A percentile compares a stretch with the other conserved stretches of the same genome.
Conservation (phyloP, 2,888 invertebrate species). For the Unio delphinus region DNA sequence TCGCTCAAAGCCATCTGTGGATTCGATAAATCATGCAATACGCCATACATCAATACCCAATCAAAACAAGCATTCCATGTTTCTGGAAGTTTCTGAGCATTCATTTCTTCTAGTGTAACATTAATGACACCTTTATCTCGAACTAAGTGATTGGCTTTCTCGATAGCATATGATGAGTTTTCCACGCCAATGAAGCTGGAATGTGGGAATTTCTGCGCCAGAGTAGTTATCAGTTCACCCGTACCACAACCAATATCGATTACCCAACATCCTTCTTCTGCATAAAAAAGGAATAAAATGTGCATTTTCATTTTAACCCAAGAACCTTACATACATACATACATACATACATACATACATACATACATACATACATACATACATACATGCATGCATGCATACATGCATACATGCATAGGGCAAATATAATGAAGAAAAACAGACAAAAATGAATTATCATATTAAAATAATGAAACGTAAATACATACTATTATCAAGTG, state of each 20-base stretch:
- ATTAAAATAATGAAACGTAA: no score
- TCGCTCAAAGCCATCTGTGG: background rate
- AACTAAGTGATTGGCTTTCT: background rate
- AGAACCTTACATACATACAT: no score
- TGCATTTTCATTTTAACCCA: no score
- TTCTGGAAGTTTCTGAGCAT: background rate
- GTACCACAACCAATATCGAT: background rate
- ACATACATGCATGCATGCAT: no score
- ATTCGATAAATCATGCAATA: background rate
- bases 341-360: no score
- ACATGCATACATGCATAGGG: no score
- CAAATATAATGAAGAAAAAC: no score
- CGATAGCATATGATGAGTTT: background rate
- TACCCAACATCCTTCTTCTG: background rate
- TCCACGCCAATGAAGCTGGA: conserved; percentile 1
- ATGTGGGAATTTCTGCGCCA: background rate
- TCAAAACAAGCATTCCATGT: conserved; percentile 1
- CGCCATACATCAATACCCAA: conserved; percentile 3
- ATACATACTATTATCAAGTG: no score
- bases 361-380: no score
- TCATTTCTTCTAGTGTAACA: background rate
- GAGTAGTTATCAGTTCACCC: background rate
- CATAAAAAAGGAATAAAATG: no score
- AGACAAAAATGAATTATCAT: no score
- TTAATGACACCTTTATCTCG: background rate